Evolutionary conservation across 2,888 invertebrate species (phyloP), one percentile per base, ranked within the genome.

Genomic region (Cerceris rybyensis): DNA sequence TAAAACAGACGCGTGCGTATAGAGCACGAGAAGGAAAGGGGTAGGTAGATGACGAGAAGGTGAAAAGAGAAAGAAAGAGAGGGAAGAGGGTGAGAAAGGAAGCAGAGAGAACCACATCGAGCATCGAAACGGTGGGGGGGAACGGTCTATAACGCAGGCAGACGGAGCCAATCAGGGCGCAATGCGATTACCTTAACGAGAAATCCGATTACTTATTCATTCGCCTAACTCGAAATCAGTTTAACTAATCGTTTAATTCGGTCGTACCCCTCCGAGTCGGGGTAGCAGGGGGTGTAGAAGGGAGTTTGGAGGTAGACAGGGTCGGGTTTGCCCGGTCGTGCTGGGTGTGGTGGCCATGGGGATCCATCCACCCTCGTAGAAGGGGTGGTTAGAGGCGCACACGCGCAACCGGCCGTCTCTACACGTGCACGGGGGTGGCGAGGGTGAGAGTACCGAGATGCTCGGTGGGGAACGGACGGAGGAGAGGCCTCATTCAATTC

Each of bases 161-260:
- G 91, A 91, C 91, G 90, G 89, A 90, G 91, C 91, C 91, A 91
- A 91, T 92, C 91, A 91, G 91, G 88, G 86, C 87, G 90, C 91
- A 92, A 92, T 92, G 91, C 91, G 92, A 92, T 92, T 92, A 92
- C 91, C 91, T 92, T 92, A 92, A 92, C 92, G 92, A 92, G 92
- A 92, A 92, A 92, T 92, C 91, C 91, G 91, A 92, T 92, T 92
- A 92, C 92, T 92, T 92, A 92, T 92, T 92, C 92, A 92, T 92
- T 92, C 92, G 90, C 90, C 91, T 91, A 91, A 91, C 91, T 92
- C 90, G 92, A 92, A 92, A 92, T 92, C 92, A 92, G 92, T 92
- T 92, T 92, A 92, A 92, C 92, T 92, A 92, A 92, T 92, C 92
- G 92, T 92, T 92, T 92, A 92, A 92, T 92, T 92, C 92, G 91